These are phyloP conservation scores for Colossoma macropomum DNA, from an alignment of 2,113 vertebrate genomes.

Conservation along the genomic window DNA sequence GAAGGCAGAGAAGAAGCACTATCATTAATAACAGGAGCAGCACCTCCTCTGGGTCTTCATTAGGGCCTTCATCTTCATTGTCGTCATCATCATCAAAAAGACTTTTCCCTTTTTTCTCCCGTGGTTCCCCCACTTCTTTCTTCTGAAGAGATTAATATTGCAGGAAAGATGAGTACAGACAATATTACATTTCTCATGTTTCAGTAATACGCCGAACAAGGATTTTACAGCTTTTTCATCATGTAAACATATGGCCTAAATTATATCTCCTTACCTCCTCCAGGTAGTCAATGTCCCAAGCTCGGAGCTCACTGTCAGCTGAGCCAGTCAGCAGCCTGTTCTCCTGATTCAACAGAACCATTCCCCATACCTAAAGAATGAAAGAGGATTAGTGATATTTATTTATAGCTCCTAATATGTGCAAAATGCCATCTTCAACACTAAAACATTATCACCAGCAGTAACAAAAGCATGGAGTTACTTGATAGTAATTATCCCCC, in stretches of 20 bases:
- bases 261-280: slow-evolving; percentile 69
- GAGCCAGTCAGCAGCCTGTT: slow-evolving; percentile 88
- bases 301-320: slow-evolving; percentile 93
- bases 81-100: slow-evolving; percentile 64
- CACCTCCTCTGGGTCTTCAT: slow-evolving; percentile 86
- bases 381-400: background rate
- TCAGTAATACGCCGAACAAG: background rate
- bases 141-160: slow-evolving; percentile 65
- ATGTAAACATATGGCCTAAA: background rate
- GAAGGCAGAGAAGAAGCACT: background rate
- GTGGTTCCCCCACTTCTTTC: slow-evolving; percentile 83
- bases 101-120: slow-evolving; percentile 84
- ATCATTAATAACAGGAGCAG: background rate
- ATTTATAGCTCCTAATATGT: background rate
- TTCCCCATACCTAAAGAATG: slow-evolving; percentile 88
- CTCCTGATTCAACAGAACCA: slow-evolving; percentile 85
- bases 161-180: background rate
- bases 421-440: background rate
- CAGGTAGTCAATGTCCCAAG: slow-evolving; percentile 87
- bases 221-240: background rate
- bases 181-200: background rate
- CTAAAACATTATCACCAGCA: too few species aligned
- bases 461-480: too few species aligned
- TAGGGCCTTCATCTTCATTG: slow-evolving; percentile 66
- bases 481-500: too few species aligned